Conservation (phyloP, 1,140 invertebrate species). For the Brevipalpus yothersi region DNA sequence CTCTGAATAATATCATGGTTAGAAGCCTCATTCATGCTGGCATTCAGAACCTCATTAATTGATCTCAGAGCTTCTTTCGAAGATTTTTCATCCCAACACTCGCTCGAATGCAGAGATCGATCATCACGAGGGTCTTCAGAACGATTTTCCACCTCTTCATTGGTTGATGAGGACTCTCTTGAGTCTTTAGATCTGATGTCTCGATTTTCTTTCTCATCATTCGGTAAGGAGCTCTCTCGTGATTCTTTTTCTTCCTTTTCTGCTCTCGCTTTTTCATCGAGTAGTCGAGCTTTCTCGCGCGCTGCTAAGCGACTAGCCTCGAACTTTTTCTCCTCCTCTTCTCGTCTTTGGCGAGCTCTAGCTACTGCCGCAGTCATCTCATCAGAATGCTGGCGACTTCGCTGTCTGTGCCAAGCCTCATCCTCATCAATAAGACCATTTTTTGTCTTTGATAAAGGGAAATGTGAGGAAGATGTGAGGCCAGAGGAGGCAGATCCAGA, state of each 20-base stretch:
- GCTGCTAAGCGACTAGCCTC: slow-evolving; percentile 29
- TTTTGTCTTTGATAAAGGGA: slow-evolving; percentile 7
- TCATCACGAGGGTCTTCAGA: too few species aligned
- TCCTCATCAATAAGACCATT: slow-evolving; percentile 31
- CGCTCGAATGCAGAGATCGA: too few species aligned
- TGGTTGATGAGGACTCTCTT: slow-evolving; percentile 15
- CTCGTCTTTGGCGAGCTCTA: slow-evolving; percentile 43
- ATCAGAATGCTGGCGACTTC: slow-evolving; percentile 33
- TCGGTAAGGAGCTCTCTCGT: neutral
- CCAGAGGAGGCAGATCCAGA: neutral
- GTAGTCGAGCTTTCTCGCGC: slow-evolving; percentile 32
- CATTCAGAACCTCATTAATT: too few species aligned
- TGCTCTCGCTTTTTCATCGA: slow-evolving; percentile 30
- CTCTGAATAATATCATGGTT: too few species aligned
- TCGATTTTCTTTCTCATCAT: slow-evolving; percentile 24
- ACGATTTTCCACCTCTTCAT: too few species aligned
- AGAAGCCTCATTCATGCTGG: too few species aligned
- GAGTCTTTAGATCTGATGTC: slow-evolving; percentile 23
- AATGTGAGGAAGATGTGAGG: slow-evolving; percentile 5
- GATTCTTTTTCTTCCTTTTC: slow-evolving; percentile 15
- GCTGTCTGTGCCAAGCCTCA: slow-evolving; percentile 37
- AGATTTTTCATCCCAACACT: too few species aligned
- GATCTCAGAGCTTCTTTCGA: too few species aligned
- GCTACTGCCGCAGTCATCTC: slow-evolving; percentile 43
- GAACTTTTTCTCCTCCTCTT: slow-evolving; percentile 52